These are phyloP conservation scores for Manis crassicaudata DNA, from an alignment of 2,797 vertebrate genomes.

Conservation along the genomic window DNA sequence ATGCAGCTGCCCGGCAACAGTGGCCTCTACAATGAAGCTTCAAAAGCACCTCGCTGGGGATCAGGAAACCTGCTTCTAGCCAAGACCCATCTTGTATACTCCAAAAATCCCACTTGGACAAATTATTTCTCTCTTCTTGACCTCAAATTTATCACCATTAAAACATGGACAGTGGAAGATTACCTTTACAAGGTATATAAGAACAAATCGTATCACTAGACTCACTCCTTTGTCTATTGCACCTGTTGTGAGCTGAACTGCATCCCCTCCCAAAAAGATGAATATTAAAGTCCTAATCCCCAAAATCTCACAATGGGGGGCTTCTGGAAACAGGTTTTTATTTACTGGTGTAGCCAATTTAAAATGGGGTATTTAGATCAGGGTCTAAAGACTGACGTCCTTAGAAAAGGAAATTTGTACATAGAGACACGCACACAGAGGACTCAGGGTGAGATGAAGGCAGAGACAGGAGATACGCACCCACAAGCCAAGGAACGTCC, in stretches of 20 bases:
- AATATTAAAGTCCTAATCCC: neutral
- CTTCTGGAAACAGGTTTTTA: too few species aligned
- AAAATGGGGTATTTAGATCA: neutral
- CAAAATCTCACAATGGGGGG: neutral
- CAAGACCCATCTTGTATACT: neutral
- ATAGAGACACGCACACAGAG: fast-evolving
- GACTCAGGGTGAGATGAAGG: neutral
- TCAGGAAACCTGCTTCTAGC: neutral
- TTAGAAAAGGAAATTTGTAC: neutral
- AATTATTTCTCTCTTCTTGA: neutral
- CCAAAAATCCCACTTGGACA: neutral
- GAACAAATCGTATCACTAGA: neutral
- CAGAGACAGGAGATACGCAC: fast-evolving
- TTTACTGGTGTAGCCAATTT: neutral
- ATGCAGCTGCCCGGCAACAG: too few species aligned
- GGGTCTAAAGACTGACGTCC: too few species aligned
- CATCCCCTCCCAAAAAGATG: neutral
- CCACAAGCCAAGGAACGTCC: neutral
- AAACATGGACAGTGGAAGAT: neutral
- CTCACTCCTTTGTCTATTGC: neutral
- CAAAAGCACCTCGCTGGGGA: neutral
- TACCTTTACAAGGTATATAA: neutral
- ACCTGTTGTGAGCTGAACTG: neutral
- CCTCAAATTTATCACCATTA: neutral
- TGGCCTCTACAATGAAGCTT: neutral